A percentile compares a stretch with the other conserved stretches of the same genome.
Evolutionary conservation across 2,797 vertebrate genomes (phyloP).

Genomic region (Phalanger gymnotis): DNA sequence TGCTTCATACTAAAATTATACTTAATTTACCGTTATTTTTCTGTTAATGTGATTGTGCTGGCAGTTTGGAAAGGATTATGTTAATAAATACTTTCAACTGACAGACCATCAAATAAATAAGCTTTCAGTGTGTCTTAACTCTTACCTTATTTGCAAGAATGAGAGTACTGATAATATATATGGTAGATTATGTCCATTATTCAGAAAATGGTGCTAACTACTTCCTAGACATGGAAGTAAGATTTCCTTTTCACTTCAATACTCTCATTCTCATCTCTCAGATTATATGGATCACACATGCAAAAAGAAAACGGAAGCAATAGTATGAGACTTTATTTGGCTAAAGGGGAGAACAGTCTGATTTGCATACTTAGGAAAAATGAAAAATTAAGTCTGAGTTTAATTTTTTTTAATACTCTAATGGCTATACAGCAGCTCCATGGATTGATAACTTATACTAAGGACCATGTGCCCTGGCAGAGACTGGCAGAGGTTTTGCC

Average conservation of each 20-base stretch:
- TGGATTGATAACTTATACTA: background rate
- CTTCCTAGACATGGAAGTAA: background rate
- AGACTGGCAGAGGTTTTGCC: constrained; percentile 9
- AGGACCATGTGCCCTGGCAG: background rate
- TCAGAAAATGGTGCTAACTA: background rate
- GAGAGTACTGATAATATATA: constrained; percentile 7
- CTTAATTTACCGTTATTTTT: background rate
- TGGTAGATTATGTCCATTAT: background rate
- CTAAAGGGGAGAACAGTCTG: background rate
- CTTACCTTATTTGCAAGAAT: background rate
- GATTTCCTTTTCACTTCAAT: background rate
- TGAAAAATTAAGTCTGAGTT: background rate
- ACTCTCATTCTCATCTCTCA: background rate
- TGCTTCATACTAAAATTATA: background rate
- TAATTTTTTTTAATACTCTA: background rate
- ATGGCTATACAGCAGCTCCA: background rate
- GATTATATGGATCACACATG: background rate
- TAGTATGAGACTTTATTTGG: background rate
- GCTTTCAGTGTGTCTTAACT: background rate
- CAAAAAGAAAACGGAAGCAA: background rate
- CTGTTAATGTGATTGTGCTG: background rate
- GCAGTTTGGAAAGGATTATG: background rate
- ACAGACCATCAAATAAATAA: background rate
- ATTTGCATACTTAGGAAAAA: background rate
- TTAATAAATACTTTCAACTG: background rate